Evolutionary conservation across 2,797 vertebrate species (phyloP), one percentile per base, ranked within the genome.

Genomic region (Eulemur rubriventer): DNA sequence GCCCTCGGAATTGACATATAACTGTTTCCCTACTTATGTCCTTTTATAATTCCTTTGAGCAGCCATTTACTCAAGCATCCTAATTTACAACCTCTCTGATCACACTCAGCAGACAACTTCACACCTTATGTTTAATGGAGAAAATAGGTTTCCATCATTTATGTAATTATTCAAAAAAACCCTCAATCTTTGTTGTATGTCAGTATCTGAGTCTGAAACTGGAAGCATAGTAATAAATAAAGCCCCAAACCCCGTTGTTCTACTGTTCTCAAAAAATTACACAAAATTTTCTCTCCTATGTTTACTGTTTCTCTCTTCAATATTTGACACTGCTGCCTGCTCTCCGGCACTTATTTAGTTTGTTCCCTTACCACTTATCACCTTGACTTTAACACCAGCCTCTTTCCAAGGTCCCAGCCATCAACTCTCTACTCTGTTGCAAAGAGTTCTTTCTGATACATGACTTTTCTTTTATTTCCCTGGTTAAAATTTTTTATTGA

Each of bases 231-330:
- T 13, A 63, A 81, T 28, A 69, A 63, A 35, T 33, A 16, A 73
- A 52, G 12, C 3, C 0, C 24, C 2, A 35, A 88, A 6, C 0
- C 28, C 22, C 1, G 17, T 48, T 24, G 22, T 6, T 59, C 30
- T 59, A 17, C 2, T n/a, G 13, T n/a, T 82, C 26, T 84, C 43
- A 10, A 30, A 69, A 88, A 83, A 91, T 26, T 30, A 41, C 0
- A 8, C 17, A 11, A 79, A n/a, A 41, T 1, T 69, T 52, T 70
- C 24, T 41, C 3, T 33, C 35, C 1, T 43, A 1, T 20, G 50
- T 20, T 83, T 8, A 22, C 13, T 46, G 13, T 24, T 52, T 5
- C 22, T 67, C 35, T 59, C 11, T 73, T 41, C 1, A 20, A 28
- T 16, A 38, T 28, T 63, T 30, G 35, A 50, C 9, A 7, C 33